Evolutionary conservation across 2,113 vertebrate species (phyloP).

Genomic region (Condylura cristata): DNA sequence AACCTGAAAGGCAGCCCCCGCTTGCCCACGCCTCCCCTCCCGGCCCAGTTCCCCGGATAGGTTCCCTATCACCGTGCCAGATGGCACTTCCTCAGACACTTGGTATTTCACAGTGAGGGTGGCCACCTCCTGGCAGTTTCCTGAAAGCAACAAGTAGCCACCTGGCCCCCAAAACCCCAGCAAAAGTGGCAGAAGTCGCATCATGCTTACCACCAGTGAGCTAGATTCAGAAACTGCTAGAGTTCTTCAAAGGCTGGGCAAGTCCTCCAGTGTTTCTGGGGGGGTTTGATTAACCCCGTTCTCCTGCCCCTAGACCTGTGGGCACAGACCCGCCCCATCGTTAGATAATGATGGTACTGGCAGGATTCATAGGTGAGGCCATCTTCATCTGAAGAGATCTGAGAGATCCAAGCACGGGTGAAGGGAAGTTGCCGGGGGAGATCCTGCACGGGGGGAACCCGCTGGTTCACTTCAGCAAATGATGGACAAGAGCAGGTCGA

Average conservation of each 20-base stretch:
- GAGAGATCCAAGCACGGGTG: neutral
- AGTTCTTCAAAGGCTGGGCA: constrained; percentile 33
- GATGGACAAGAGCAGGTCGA: neutral
- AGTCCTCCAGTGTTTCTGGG: constrained; percentile 58
- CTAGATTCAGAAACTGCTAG: constrained; percentile 34
- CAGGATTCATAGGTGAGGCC: neutral
- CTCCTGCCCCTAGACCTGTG: constrained; percentile 54
- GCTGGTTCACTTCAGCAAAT: constrained; percentile 20
- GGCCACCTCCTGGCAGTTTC: constrained; percentile 83
- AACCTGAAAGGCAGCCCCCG: constrained; percentile 89
- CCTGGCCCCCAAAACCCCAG: constrained; percentile 80
- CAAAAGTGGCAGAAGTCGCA: constrained; percentile 72
- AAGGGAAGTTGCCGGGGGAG: neutral
- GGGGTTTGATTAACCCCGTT: neutral
- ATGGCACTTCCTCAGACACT: constrained; percentile 91
- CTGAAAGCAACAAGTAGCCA: constrained; percentile 80
- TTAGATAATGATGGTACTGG: neutral
- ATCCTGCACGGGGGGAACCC: neutral
- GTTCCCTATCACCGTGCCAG: constrained; percentile 90
- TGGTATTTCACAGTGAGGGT: constrained; percentile 88
- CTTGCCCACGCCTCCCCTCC: constrained; percentile 74
- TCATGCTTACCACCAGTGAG: constrained; percentile 70
- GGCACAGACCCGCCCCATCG: constrained; percentile 1
- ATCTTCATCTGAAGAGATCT: constrained; percentile 22
- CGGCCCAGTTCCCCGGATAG: constrained; percentile 88